These are phyloP conservation scores for Castor canadensis DNA, from an alignment of 2,113 vertebrate species.

Conservation along the genomic window DNA sequence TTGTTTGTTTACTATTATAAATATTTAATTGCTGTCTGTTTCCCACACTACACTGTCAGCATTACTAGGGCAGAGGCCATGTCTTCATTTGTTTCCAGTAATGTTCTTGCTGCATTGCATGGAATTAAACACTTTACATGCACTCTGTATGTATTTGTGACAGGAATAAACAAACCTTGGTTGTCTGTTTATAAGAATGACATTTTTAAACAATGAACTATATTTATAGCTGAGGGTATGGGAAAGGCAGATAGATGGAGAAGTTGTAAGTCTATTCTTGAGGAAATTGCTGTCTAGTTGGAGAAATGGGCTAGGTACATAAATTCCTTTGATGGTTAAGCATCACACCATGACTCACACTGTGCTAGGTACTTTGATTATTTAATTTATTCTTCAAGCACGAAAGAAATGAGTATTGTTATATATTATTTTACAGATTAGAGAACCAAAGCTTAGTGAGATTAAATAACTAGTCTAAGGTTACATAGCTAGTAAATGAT, in stretches of 20 bases:
- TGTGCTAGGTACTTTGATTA: neutral
- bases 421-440: neutral
- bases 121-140: neutral
- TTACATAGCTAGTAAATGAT: neutral
- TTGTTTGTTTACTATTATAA: neutral
- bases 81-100: neutral
- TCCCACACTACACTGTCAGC: neutral
- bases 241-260: neutral
- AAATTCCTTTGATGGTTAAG: neutral
- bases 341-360: neutral
- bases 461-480: too few relatives aligned
- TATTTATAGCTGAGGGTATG: neutral
- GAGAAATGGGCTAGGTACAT: neutral
- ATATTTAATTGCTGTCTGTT: neutral
- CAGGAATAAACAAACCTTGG: neutral
- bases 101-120: neutral
- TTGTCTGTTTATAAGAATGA: neutral
- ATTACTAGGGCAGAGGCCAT: neutral
- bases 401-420: neutral
- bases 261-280: neutral
- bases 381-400: neutral
- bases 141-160: too few relatives aligned
- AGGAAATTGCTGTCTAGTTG: neutral
- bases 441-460: neutral
- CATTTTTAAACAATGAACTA: neutral